Conservation (phyloP, 2,113 vertebrate genomes). For the Psephotus haematonotus region DNA sequence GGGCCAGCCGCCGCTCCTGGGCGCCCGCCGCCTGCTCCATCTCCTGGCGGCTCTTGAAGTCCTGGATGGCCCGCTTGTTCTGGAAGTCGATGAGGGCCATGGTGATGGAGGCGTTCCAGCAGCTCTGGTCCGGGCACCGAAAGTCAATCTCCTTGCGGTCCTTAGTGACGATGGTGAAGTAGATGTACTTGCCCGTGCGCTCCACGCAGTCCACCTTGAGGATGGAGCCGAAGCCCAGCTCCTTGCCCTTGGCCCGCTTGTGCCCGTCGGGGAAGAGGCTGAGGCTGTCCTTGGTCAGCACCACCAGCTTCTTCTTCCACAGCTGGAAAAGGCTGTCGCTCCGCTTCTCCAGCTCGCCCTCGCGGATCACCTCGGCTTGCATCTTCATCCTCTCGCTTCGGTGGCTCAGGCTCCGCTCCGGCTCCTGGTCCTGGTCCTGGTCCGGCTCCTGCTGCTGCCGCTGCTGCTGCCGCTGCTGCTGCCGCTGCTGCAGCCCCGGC, state of each 20-base stretch:
- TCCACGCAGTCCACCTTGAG: slow-evolving; percentile 96
- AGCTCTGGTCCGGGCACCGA: slow-evolving; percentile 88
- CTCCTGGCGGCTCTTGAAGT: slow-evolving; percentile 88
- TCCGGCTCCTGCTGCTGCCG: too few relatives aligned
- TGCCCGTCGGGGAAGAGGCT: slow-evolving; percentile 86
- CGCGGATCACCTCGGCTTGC: slow-evolving; percentile 84
- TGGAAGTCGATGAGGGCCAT: slow-evolving; percentile 96
- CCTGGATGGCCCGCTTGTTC: slow-evolving; percentile 91
- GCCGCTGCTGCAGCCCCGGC: neutral
- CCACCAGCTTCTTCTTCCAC: slow-evolving; percentile 94
- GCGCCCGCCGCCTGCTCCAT: slow-evolving; percentile 77
- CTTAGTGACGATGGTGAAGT: slow-evolving; percentile 97
- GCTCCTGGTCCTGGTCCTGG: neutral
- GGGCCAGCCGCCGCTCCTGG: slow-evolving; percentile 79
- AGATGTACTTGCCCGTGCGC: slow-evolving; percentile 93
- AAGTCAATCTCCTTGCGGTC: slow-evolving; percentile 97
- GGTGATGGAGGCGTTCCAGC: slow-evolving; percentile 95
- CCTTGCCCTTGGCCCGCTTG: slow-evolving; percentile 84
- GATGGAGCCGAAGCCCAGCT: slow-evolving; percentile 90
- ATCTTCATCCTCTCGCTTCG: slow-evolving; percentile 75
- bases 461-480: neutral
- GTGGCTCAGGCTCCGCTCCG: neutral
- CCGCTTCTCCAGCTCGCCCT: slow-evolving; percentile 95
- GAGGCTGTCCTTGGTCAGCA: slow-evolving; percentile 91
- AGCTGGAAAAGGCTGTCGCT: slow-evolving; percentile 94